phyloP scores from a whole-genome alignment of 2,113 vertebrate species.

The Lycaon pictus region DNA sequence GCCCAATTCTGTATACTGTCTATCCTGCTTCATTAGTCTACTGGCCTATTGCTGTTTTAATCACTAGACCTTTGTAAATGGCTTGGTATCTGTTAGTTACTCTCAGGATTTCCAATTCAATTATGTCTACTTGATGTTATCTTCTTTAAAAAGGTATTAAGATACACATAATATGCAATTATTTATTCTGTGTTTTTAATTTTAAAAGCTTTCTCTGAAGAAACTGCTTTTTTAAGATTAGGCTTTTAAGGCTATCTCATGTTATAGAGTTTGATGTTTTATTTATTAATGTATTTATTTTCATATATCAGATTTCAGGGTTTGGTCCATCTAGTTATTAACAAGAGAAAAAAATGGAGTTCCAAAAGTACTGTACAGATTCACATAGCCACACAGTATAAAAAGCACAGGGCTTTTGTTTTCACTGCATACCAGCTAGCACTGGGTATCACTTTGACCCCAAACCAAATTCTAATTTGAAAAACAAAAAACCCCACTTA shows the following conservation, averaged over 20 bases:
- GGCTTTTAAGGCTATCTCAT: constrained; percentile 20
- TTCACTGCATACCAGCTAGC: neutral
- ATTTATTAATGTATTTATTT: constrained; percentile 28
- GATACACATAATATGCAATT: neutral
- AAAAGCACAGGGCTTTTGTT: neutral
- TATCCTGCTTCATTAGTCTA: neutral
- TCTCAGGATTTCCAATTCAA: neutral
- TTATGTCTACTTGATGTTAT: neutral
- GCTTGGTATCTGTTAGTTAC: neutral
- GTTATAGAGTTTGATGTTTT: neutral
- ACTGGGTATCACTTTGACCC: neutral
- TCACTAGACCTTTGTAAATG: neutral
- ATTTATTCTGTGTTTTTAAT: neutral
- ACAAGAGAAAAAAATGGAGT: neutral
- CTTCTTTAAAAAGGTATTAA: constrained; percentile 18
- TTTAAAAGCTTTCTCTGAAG: constrained; percentile 31
- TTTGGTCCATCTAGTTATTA: neutral
- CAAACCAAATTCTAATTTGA: neutral
- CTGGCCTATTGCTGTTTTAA: neutral
- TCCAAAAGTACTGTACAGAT: neutral
- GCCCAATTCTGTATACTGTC: neutral
- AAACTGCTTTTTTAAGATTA: constrained; percentile 11
- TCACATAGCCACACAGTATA: neutral
- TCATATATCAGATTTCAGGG: neutral
- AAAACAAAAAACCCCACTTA: neutral